Evolutionary conservation across 2,888 invertebrate species (phyloP), one percentile per base, ranked within the genome.

Genomic region (Oxystoma pomonae): DNA sequence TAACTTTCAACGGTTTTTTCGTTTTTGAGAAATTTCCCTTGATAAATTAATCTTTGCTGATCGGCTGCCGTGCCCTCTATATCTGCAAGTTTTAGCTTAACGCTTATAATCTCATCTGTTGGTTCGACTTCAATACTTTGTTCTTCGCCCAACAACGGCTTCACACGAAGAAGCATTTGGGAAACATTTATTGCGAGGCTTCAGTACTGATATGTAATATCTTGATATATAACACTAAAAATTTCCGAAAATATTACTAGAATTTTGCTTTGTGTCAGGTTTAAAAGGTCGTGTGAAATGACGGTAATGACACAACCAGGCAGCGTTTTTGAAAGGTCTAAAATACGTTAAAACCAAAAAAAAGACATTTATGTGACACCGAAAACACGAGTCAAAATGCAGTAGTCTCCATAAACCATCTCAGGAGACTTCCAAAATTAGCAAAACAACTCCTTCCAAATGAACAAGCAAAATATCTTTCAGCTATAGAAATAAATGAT

Each of bases 401-500:
- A 35, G 35, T 35, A 35, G 35, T 35, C 12, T n/a, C n/a, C n/a
- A n/a, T n/a, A n/a, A n/a, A n/a, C n/a, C n/a, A n/a, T n/a, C n/a
- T n/a, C n/a, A n/a, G n/a, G n/a, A n/a, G n/a, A n/a, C n/a, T n/a
- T 35, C 35, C 35, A 12, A 35, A 35, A 35, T 35, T 35, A 35
- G 12, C 35, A 35, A 35, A 35, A 35, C n/a, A n/a, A n/a, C 35
- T 12, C 35, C 3, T 35, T 35, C 35, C 35, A 35, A 35, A 35
- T 35, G 35, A 3, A n/a, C n/a, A n/a, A n/a, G n/a, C n/a, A n/a
- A 35, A 35, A 7, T 35, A 35, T 3, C 35, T 12, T 7, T 35
- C 12, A 35, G 35, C 35, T 35, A 3, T 35, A 35, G 12, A 35
- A 12, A 60, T 66, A 66, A 66, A 79, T 79, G 79, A 71, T 76